A percentile compares a stretch with the other conserved stretches of the same genome.
Evolutionary conservation across 2,113 vertebrate species (phyloP).

Genomic region (Coptodon bakossiorum): DNA sequence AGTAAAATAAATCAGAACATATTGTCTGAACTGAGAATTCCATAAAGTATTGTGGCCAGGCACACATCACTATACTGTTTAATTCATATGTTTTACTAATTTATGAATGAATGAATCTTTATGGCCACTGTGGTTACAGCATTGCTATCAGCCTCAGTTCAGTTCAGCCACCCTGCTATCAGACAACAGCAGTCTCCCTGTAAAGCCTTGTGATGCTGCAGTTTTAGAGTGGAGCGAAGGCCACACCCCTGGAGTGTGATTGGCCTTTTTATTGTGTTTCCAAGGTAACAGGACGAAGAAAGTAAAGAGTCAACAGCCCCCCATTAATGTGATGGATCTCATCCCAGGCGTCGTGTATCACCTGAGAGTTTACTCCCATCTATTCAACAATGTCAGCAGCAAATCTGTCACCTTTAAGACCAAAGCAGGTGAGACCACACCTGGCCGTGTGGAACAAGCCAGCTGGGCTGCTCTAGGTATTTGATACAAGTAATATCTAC

Average conservation of each 20-base stretch:
- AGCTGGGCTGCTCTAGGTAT: neutral
- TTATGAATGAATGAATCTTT: neutral
- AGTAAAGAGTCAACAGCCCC: constrained; percentile 78
- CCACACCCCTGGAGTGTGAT: constrained; percentile 58
- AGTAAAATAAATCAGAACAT: neutral
- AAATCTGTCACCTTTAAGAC: constrained; percentile 87
- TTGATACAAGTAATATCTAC: neutral
- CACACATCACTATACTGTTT: neutral
- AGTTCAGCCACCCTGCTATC: neutral
- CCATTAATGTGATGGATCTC: constrained; percentile 85
- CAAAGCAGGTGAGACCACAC: constrained; percentile 88
- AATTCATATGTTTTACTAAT: neutral
- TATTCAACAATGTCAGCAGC: constrained; percentile 85
- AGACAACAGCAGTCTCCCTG: neutral
- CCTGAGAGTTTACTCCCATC: constrained; percentile 90
- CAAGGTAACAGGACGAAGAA: constrained; percentile 88
- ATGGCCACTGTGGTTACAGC: neutral
- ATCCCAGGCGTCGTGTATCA: constrained; percentile 87
- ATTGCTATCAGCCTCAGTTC: constrained; percentile 39
- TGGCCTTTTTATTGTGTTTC: constrained; percentile 69
- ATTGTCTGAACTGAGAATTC: neutral
- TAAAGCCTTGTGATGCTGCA: neutral
- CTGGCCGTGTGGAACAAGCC: constrained; percentile 13
- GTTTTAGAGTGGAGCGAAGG: neutral
- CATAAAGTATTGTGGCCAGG: neutral